Evolutionary conservation across 1,140 invertebrate genomes (phyloP).

Genomic region (Gryon sp.): DNA sequence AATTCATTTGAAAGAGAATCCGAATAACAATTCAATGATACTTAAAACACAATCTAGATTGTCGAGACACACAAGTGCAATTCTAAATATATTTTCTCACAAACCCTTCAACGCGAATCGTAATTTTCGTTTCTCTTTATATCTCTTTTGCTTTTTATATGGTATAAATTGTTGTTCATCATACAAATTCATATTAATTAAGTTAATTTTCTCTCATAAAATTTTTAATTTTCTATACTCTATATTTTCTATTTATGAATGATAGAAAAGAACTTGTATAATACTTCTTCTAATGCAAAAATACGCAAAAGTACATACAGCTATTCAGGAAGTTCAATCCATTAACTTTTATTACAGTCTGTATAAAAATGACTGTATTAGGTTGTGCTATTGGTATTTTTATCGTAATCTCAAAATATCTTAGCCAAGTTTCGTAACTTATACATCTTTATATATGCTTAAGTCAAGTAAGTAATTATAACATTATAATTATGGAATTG

Average conservation of each 20-base stretch:
- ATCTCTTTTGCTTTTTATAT: no score
- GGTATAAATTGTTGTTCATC: neutral
- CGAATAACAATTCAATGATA: constrained; percentile 10
- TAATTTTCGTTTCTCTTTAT: no score
- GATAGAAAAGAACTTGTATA: no score
- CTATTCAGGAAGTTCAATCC: constrained; percentile 41
- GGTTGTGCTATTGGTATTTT: constrained; percentile 30
- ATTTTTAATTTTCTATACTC: constrained; percentile 21
- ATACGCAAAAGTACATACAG: constrained; percentile 39
- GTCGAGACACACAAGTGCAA: constrained; percentile 4
- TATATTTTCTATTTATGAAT: no score
- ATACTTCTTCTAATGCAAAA: constrained; percentile 11
- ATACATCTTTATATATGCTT: constrained; percentile 26
- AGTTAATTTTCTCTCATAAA: neutral
- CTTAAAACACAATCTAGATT: constrained; percentile 10
- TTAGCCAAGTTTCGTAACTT: constrained; percentile 2
- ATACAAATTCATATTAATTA: no score
- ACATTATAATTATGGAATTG: no score
- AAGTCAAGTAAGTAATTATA: no score
- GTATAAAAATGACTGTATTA: constrained; percentile 39
- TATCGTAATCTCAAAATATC: constrained; percentile 41
- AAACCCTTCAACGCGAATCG: no score
- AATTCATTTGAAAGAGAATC: neutral
- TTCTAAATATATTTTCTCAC: neutral
- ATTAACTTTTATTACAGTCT: constrained; percentile 55